Conservation (phyloP, 2,888 invertebrate genomes). For the Oscheius sp. region DNA sequence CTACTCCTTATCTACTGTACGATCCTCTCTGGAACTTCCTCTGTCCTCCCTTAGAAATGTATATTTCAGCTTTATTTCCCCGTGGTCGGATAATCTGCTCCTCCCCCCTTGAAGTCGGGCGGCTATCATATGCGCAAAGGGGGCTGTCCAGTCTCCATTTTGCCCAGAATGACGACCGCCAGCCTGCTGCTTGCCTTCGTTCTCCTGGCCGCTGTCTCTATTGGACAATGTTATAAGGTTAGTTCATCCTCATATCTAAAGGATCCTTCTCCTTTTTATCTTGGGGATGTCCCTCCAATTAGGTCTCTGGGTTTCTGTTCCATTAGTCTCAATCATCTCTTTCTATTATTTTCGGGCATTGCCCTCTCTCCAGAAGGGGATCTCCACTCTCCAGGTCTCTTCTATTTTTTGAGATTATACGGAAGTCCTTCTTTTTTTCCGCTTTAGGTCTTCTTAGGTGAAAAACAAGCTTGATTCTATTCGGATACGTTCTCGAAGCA, state of each 20-base stretch:
- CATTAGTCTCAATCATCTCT: neutral
- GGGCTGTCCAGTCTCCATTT: too few species aligned
- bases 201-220: neutral
- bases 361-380: neutral
- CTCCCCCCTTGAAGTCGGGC: neutral
- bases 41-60: too few species aligned
- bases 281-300: too few species aligned
- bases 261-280: neutral
- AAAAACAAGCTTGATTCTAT: too few species aligned
- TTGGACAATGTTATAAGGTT: slow-evolving; percentile 5
- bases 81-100: neutral
- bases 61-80: neutral
- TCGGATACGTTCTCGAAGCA: too few species aligned
- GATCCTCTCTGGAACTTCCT: too few species aligned
- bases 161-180: slow-evolving; percentile 14
- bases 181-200: slow-evolving; percentile 10
- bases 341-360: neutral
- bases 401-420: neutral
- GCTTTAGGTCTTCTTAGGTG: too few species aligned
- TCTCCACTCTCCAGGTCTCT: neutral
- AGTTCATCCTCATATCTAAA: neutral
- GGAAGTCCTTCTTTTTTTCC: too few species aligned
- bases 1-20: too few species aligned
- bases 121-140: slow-evolving; percentile 3
- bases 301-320: neutral